A percentile compares a stretch with the other conserved stretches of the same genome.
phyloP scores from a whole-genome alignment of 2,113 vertebrate genomes.

The Syngnathus typhle region DNA sequence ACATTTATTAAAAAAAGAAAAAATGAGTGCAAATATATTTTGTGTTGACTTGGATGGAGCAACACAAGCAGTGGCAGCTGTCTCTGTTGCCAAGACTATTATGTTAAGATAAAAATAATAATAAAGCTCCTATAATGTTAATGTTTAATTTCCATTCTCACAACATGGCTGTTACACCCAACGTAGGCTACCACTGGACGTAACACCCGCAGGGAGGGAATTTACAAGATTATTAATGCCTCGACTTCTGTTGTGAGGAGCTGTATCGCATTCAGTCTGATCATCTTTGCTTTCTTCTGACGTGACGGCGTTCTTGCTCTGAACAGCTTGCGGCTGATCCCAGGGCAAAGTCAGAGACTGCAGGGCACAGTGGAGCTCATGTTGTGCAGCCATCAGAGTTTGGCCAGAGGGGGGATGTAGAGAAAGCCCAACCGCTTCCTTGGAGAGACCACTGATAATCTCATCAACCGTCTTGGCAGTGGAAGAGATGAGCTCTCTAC shows the following conservation, averaged over 20 bases:
- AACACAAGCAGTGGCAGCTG: background rate
- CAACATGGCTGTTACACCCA: conserved; percentile 75
- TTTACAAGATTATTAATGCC: conserved; percentile 52
- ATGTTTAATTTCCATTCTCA: background rate
- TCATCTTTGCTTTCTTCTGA: conserved; percentile 29
- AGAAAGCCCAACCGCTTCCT: conserved; percentile 9
- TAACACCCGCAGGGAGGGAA: conserved; percentile 35
- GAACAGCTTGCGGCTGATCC: conserved; percentile 28
- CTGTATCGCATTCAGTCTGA: conserved; percentile 13
- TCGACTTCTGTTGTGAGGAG: conserved; percentile 28
- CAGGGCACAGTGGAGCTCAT: conserved; percentile 69
- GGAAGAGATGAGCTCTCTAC: conserved; percentile 55
- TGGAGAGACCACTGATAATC: conserved; percentile 43
- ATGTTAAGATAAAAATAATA: background rate
- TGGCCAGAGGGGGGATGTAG: conserved; percentile 41
- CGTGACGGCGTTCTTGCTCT: conserved; percentile 5
- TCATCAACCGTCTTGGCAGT: conserved; percentile 61
- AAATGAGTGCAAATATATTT: background rate
- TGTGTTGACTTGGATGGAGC: background rate
- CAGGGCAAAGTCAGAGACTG: conserved; percentile 61
- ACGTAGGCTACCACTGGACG: conserved; percentile 49
- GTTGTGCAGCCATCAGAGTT: conserved; percentile 36
- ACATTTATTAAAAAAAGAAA: background rate
- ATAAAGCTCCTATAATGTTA: background rate
- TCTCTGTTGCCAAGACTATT: background rate